These are phyloP conservation scores for Gasteruption jaculator DNA, from an alignment of 2,888 invertebrate genomes.

Conservation along the genomic window DNA sequence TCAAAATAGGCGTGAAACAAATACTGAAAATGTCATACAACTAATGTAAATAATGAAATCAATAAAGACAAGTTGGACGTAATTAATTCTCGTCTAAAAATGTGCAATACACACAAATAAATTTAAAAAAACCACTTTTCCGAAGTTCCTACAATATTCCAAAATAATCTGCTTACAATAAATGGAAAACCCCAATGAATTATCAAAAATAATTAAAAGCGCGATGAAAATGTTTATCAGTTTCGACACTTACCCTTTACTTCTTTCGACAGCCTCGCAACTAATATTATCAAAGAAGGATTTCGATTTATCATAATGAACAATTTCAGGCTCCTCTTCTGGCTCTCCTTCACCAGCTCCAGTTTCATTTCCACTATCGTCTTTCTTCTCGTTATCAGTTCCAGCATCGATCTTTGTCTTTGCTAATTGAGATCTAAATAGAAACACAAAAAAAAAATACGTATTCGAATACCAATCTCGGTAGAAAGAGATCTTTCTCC, in stretches of 20 bases:
- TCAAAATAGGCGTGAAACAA: too few relatives aligned
- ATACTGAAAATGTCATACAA: too few relatives aligned
- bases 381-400: conserved; percentile 70
- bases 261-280: conserved; percentile 93
- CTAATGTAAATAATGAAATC: too few relatives aligned
- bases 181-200: background rate
- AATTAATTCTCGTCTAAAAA: too few relatives aligned
- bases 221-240: conserved; percentile 2
- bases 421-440: conserved; percentile 66
- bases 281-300: conserved; percentile 99
- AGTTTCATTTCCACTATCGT: conserved; percentile 86
- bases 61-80: too few relatives aligned
- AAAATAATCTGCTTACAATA: too few relatives aligned
- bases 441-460: background rate
- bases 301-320: conserved; percentile 90
- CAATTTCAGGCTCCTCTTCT: conserved; percentile 64
- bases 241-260: conserved; percentile 56
- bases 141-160: too few relatives aligned
- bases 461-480: background rate
- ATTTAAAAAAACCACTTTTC: too few relatives aligned
- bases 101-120: too few relatives aligned
- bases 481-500: background rate
- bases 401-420: conserved; percentile 73
- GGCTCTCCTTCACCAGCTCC: conserved; percentile 78
- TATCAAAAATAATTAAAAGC: background rate